phyloP scores from a whole-genome alignment of 2,888 invertebrate genomes.

The Oligia latruncula region DNA sequence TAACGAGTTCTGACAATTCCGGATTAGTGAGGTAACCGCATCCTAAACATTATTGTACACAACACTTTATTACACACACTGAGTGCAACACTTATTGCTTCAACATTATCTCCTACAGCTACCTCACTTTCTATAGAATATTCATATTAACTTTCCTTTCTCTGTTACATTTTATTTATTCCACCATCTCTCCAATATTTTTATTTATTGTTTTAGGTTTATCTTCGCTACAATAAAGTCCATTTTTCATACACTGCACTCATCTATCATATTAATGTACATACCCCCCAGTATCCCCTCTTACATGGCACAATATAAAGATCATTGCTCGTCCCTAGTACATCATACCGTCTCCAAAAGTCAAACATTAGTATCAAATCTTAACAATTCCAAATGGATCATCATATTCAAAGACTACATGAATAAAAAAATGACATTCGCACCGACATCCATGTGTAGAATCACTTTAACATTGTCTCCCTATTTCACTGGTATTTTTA shows the following conservation, averaged over 20 bases:
- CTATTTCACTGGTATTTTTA: conserved; percentile 85
- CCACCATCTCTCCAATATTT: conserved; percentile 58
- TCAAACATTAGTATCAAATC: conserved; percentile 70
- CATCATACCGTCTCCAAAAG: conserved; percentile 74
- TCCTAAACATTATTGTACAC: conserved; percentile 53
- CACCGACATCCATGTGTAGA: conserved; percentile 86
- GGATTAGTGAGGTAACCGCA: conserved; percentile 88
- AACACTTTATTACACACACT: conserved; percentile 51
- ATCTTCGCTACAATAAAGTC: conserved; percentile 85
- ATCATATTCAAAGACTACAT: conserved; percentile 84
- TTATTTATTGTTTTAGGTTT: conserved; percentile 89
- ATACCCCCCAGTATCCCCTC: conserved; percentile 76
- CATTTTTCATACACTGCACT: conserved; percentile 77
- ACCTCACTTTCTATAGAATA: conserved; percentile 57
- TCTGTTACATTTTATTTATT: conserved; percentile 59
- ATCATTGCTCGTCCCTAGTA: conserved; percentile 72
- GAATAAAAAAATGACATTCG: conserved; percentile 86
- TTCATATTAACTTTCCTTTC: conserved; percentile 51
- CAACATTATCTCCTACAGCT: conserved; percentile 55
- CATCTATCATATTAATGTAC: conserved; percentile 79
- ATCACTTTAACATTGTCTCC: conserved; percentile 84
- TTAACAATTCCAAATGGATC: conserved; percentile 81
- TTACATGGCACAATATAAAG: conserved; percentile 77
- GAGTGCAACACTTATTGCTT: conserved; percentile 63
- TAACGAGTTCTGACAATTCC: conserved; percentile 89